Base-by-base conservation (phyloP, 2,113 vertebrate genomes). In the Brachionichthys hirsutus region DNA sequence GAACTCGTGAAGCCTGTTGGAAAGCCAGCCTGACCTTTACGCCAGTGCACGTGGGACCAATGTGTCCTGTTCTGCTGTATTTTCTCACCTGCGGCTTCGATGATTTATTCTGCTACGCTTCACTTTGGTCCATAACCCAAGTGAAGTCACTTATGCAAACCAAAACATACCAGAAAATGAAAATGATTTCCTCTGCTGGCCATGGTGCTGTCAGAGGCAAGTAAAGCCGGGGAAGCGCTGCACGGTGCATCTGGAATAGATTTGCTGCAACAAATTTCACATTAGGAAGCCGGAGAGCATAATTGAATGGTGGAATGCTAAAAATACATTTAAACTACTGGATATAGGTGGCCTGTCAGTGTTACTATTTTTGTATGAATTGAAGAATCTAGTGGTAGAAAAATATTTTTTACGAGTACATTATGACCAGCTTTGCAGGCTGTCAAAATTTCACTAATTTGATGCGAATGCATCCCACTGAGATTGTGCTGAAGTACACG, bases 401-500 rank as follows among this genome's bases (percentile, higher is more conserved):
- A 38, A 38, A 9, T 18, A 20, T 4, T 38, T 41, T 51, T 58
- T 9, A 1, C 20, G 45, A 6, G 40, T n/a, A 24, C 35, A 48
- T 54, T 30, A 38, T 50, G 60, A 67, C 24, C 38, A 46, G 46
- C 38, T 52, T 56, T 18, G 22, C 53, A 70, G 20, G 50, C 46
- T 9, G 20, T 45, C 18, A 59, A 57, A 62, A 19, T 68, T 44
- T 30, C 24, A 30, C 8, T 30, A 30, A 19, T 35, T n/a, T 8
- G 17, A 45, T 13, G 12, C 20, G 24, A 17, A 61, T 56, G 19
- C 18, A 59, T 70, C 24, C 58, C 30, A 9, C 42, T 42, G 35
- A 49, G n/a, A 50, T 63, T 34, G 13, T 59, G 24, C 16, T 46
- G n/a, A n/a, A n/a, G n/a, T n/a, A 55, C 76, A 62, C 17, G 15